Percentiles rank a stretch among this genome's conserved stretches.
Conservation (phyloP, 2,888 invertebrate genomes). For the Hedya salicella region DNA sequence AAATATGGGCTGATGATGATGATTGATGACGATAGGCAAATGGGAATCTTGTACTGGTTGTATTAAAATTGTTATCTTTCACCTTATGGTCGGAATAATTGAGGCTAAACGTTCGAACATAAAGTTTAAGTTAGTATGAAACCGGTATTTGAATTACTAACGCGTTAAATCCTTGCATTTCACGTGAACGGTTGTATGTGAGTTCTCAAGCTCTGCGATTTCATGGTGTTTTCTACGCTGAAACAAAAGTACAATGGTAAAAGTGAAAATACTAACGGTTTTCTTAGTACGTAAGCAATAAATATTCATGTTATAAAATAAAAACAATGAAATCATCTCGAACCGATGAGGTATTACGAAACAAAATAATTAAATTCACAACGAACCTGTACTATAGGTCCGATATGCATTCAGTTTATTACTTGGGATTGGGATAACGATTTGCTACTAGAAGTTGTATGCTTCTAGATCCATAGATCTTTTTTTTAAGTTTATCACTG, state of each 20-base stretch:
- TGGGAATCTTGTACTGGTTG: background rate
- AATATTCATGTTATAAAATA: too few relatives aligned
- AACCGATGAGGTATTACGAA: too few relatives aligned
- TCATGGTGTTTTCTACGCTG: slow-evolving; percentile 16
- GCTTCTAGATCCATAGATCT: too few relatives aligned
- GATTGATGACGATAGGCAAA: too few relatives aligned
- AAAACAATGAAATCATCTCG: too few relatives aligned
- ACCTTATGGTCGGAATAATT: background rate
- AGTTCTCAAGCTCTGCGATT: slow-evolving; percentile 27
- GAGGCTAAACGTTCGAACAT: slow-evolving; percentile 18
- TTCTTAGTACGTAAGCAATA: background rate
- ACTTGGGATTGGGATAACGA: too few relatives aligned
- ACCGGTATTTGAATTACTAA: slow-evolving; percentile 11
- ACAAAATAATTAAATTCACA: too few relatives aligned
- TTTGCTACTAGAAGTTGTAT: too few relatives aligned
- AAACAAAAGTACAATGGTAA: slow-evolving; percentile 9
- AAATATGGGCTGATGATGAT: too few relatives aligned
- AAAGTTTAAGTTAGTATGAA: slow-evolving; percentile 21
- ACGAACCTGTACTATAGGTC: too few relatives aligned
- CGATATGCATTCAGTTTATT: too few relatives aligned
- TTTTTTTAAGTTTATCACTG: too few relatives aligned
- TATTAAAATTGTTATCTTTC: background rate
- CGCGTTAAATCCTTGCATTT: slow-evolving; percentile 28
- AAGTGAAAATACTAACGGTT: slow-evolving; percentile 1
- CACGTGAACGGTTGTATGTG: slow-evolving; percentile 9